Evolutionary conservation across 2,888 invertebrate species (phyloP).

Genomic region (Cryptocephalus moraei): DNA sequence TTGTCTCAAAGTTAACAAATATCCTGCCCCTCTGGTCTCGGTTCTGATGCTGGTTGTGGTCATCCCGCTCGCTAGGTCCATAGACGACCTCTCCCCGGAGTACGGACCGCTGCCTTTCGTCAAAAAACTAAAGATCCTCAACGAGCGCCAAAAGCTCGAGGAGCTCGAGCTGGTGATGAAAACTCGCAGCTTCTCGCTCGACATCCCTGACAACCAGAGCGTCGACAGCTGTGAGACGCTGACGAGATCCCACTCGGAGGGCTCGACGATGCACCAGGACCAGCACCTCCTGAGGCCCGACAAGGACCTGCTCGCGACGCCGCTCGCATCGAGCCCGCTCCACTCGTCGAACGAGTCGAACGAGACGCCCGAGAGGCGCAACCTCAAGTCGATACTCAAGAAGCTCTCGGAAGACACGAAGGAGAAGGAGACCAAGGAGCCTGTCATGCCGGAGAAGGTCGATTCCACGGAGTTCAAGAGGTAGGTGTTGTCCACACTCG

Average conservation of each 20-base stretch:
- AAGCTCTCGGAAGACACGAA: conserved; percentile 61
- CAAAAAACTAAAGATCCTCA: conserved; percentile 78
- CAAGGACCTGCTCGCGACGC: conserved; percentile 18
- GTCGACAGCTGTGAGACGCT: conserved; percentile 40
- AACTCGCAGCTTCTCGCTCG: conserved; percentile 70
- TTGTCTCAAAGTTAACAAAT: not conserved
- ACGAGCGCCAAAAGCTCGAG: conserved; percentile 77
- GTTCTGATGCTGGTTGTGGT: conserved; percentile 1
- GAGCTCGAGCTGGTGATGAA: conserved; percentile 69
- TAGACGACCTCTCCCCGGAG: conserved; percentile 79
- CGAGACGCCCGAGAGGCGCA: conserved; percentile 72
- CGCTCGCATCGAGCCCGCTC: conserved; percentile 29
- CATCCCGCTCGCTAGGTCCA: conserved; percentile 44
- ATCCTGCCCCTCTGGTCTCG: not conserved
- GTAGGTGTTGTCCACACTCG: conserved; percentile 7
- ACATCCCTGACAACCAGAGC: conserved; percentile 45
- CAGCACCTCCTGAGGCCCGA: conserved; percentile 11
- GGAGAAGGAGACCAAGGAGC: conserved; percentile 13
- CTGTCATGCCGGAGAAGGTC: conserved; percentile 25
- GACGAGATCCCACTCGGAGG: conserved; percentile 70
- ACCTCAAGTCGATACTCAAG: conserved; percentile 76
- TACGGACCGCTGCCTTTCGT: conserved; percentile 80
- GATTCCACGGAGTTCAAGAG: conserved; percentile 50
- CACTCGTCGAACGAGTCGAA: conserved; percentile 58
- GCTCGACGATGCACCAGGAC: conserved; percentile 58